Conservation (phyloP, 2,113 vertebrate genomes). For the Hippotragus niger region DNA sequence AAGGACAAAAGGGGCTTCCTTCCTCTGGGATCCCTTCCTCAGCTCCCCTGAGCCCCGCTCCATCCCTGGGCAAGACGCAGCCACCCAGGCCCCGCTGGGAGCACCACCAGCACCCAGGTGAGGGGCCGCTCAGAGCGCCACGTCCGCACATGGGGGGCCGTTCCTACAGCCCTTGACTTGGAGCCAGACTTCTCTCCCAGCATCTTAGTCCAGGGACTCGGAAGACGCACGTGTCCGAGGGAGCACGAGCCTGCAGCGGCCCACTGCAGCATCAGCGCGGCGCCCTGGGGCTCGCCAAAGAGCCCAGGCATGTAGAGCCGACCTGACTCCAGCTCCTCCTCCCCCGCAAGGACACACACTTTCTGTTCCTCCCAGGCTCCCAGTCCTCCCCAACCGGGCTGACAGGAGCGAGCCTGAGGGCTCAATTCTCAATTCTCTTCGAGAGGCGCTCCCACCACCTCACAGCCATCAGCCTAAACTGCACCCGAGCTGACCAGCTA, state of each 20-base stretch:
- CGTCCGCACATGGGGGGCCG: background rate
- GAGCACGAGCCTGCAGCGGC: rapidly evolving
- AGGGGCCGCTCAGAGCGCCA: background rate
- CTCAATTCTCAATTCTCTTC: background rate
- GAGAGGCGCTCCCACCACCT: background rate
- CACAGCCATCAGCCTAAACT: rapidly evolving
- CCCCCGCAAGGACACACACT: background rate
- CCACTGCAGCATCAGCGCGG: background rate
- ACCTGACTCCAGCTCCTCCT: background rate
- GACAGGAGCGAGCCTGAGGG: rapidly evolving
- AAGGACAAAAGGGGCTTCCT: background rate
- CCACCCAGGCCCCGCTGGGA: background rate
- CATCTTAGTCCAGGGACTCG: background rate
- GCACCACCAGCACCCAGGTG: background rate
- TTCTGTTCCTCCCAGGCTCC: background rate
- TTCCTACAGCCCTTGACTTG: background rate
- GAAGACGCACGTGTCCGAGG: background rate
- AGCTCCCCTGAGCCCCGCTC: background rate
- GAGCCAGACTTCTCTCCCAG: background rate
- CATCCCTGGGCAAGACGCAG: background rate
- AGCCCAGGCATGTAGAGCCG: background rate
- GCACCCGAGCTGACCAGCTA: rapidly evolving
- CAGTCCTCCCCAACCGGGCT: background rate
- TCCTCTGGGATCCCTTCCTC: background rate
- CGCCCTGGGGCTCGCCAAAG: background rate